These are phyloP conservation scores for Branchinecta sandiegonensis DNA, from an alignment of 2,888 invertebrate genomes.

Conservation along the genomic window DNA sequence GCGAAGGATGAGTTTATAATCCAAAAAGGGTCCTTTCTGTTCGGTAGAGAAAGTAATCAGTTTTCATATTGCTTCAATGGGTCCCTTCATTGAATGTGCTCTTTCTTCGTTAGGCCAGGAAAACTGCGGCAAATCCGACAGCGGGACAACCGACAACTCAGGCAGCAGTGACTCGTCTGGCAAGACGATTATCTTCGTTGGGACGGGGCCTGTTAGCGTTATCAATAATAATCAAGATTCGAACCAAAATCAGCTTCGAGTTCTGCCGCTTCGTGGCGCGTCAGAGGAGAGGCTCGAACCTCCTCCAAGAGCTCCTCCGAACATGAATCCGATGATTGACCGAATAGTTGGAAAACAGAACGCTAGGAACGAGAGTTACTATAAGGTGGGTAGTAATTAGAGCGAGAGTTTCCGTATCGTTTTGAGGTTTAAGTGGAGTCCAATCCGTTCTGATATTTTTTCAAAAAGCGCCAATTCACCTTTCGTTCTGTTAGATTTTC, in stretches of 20 bases:
- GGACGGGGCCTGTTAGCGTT: constrained; percentile 12
- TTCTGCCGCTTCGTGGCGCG: neutral
- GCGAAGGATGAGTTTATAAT: too few relatives aligned
- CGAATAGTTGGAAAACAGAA: constrained; percentile 56
- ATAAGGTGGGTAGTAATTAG: constrained; percentile 51
- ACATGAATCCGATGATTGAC: constrained; percentile 69
- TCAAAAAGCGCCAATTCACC: neutral
- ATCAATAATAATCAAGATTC: constrained; percentile 25
- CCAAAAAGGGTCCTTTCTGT: too few relatives aligned
- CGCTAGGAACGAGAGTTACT: constrained; percentile 79
- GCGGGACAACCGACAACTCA: neutral
- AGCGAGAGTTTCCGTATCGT: neutral
- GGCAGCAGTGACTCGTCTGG: constrained; percentile 23
- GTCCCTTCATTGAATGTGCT: too few relatives aligned
- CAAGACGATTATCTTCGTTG: constrained; percentile 23
- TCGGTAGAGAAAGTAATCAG: too few relatives aligned
- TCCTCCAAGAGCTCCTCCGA: constrained; percentile 20
- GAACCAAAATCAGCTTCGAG: neutral
- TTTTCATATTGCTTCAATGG: too few relatives aligned
- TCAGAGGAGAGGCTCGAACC: neutral
- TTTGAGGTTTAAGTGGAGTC: neutral
- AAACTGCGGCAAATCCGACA: constrained; percentile 10
- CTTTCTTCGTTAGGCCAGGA: neutral
- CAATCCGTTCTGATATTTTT: neutral
- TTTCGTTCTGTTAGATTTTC: neutral